A percentile compares a stretch with the other conserved stretches of the same genome.
phyloP scores from a whole-genome alignment of 2,113 vertebrate species.

The Macquaria ambigua region DNA sequence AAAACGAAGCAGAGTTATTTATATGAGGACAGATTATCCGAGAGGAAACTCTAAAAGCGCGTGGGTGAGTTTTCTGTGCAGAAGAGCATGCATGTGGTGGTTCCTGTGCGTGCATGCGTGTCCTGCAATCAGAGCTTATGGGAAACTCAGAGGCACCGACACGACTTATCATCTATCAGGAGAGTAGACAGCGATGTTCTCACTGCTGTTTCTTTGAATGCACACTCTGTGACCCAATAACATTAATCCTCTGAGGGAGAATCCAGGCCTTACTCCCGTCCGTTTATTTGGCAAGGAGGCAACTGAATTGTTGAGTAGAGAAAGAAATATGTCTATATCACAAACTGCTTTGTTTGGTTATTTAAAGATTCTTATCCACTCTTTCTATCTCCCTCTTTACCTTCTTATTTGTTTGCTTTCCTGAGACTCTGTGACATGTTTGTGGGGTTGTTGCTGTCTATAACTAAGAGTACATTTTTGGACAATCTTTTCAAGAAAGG shows the following conservation, averaged over 20 bases:
- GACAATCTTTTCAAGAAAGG: background rate
- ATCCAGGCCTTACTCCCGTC: slow-evolving; percentile 32
- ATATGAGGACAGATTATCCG: slow-evolving; percentile 29
- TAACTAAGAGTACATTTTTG: background rate
- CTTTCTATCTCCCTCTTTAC: background rate
- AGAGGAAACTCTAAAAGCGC: slow-evolving; percentile 29
- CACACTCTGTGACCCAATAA: slow-evolving; percentile 44
- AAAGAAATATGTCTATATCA: background rate
- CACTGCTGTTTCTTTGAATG: slow-evolving; percentile 49
- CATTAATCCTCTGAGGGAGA: slow-evolving; percentile 34
- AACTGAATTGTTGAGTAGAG: slow-evolving; percentile 3
- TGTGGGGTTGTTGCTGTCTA: background rate
- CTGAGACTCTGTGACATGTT: background rate
- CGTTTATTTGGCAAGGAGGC: slow-evolving; percentile 14
- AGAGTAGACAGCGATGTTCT: slow-evolving; percentile 63
- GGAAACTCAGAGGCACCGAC: slow-evolving; percentile 56
- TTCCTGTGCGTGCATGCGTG: slow-evolving; percentile 32
- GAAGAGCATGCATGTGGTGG: slow-evolving; percentile 21
- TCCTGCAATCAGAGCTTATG: slow-evolving; percentile 56
- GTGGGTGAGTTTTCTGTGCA: slow-evolving; percentile 6
- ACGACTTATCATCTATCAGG: slow-evolving; percentile 51
- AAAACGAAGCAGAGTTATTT: slow-evolving; percentile 41
- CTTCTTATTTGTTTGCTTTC: slow-evolving; percentile 15
- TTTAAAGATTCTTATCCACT: slow-evolving; percentile 13
- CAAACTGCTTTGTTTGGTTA: background rate